Percentiles rank a stretch among this genome's conserved stretches.
Conservation (phyloP, 2,888 invertebrate genomes). For the Cheiracanthium punctorium region DNA sequence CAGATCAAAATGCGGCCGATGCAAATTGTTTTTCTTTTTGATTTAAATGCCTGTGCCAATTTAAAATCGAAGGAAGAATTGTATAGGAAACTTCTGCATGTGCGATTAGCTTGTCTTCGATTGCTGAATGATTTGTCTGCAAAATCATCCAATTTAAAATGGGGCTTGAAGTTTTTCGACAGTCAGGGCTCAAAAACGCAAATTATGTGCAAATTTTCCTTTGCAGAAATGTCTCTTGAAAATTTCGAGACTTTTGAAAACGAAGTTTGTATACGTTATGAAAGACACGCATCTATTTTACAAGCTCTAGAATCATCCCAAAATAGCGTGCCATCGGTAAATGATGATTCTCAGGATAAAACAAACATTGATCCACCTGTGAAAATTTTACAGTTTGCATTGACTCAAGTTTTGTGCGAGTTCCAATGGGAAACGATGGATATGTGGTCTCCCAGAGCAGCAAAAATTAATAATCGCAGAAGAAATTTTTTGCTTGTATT, state of each 20-base stretch:
- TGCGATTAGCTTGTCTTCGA: slow-evolving; percentile 51
- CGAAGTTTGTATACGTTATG: slow-evolving; percentile 46
- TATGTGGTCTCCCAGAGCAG: slow-evolving; percentile 36
- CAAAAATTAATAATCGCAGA: slow-evolving; percentile 9
- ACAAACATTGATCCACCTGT: not conserved
- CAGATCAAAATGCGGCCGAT: slow-evolving; percentile 20
- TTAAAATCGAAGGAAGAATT: slow-evolving; percentile 4
- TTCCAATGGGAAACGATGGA: slow-evolving; percentile 56
- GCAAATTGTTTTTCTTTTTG: slow-evolving; percentile 58
- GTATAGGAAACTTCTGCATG: slow-evolving; percentile 29
- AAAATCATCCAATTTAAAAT: slow-evolving; percentile 28
- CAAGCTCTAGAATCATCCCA: slow-evolving; percentile 33
- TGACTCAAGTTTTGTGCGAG: slow-evolving; percentile 49
- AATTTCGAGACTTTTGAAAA: slow-evolving; percentile 60
- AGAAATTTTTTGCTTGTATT: slow-evolving; percentile 43
- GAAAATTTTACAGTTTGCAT: slow-evolving; percentile 45
- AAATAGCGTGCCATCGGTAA: not conserved
- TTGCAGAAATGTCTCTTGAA: slow-evolving; percentile 35
- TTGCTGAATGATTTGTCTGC: slow-evolving; percentile 40
- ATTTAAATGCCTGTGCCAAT: slow-evolving; percentile 48
- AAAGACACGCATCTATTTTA: slow-evolving; percentile 39
- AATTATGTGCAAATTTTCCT: slow-evolving; percentile 42
- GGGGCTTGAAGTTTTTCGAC: slow-evolving; percentile 62
- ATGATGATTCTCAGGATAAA: not conserved
- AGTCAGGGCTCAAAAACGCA: slow-evolving; percentile 41